phyloP scores from a whole-genome alignment of 2,797 vertebrate species.

The Dendrocincla tyrannina region DNA sequence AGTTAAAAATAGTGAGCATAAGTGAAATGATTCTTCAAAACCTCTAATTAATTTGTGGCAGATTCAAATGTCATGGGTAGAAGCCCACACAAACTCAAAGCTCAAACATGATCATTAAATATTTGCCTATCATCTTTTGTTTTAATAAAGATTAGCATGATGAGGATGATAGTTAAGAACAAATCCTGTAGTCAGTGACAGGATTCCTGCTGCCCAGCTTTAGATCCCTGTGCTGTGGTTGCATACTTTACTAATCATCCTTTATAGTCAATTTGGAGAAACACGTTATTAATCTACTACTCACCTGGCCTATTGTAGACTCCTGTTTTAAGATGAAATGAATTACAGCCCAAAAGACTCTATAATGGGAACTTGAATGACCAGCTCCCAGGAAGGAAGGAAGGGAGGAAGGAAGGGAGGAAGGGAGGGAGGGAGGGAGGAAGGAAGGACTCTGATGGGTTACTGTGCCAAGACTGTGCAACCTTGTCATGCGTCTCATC shows the following conservation, averaged over 20 bases:
- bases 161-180: background rate
- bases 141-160: background rate
- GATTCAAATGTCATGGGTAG: background rate
- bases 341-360: background rate
- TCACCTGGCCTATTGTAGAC: background rate
- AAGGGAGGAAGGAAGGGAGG: no score
- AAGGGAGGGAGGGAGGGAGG: no score
- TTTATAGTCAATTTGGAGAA: background rate
- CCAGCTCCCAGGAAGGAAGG: background rate
- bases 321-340: background rate
- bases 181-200: background rate
- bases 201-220: background rate
- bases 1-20: background rate
- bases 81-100: background rate
- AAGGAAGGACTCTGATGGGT: no score
- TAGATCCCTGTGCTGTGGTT: background rate
- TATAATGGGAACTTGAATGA: background rate
- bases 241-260: background rate
- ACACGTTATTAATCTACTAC: background rate
- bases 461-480: no score
- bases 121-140: background rate
- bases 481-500: background rate
- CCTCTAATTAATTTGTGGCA: background rate
- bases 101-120: background rate
- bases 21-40: background rate